Evolutionary conservation across 1,140 invertebrate genomes (phyloP), one percentile per base, ranked within the genome.

Genomic region (Sweltsa coloradensis): DNA sequence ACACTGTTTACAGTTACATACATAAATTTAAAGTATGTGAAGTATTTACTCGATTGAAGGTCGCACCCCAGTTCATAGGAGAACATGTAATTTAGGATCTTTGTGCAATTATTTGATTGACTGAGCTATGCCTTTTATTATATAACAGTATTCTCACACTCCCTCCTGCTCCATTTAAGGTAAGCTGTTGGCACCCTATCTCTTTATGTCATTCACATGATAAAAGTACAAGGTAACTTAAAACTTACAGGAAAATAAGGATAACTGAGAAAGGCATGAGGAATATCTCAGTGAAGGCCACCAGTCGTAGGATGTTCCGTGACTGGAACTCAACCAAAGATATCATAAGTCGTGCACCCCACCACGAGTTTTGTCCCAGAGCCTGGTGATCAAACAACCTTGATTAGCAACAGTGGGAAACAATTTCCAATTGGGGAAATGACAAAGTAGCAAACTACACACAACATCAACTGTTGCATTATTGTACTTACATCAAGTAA

Each of bases 261-360:
- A 92, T 53, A 25, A 89, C 70, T 40, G 82, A 77, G 26, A 88
- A 73, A n/a, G 91, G 90, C 77, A 97, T 85, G 37, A 96, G 71
- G 39, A 94, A 77, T 53, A 97, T 94, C 69, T 97, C 93, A 0
- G 83, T 84, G 45, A 92, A 79, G 13, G 90, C 84, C 45, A 89
- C 84, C 27, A 88, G 74, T 55, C 87, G 78, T 27, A 97, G 69
- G 55, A 97, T 90, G 57, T 85, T 92, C 2, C 78, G 68, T 37
- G 88, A 88, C 60, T 92, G 87, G 52, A 83, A 82, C 64, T 92
- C 87, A 31, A 93, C 78, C 56, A 94, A 68, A 1, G 82, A 84
- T 57, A 94, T 89, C 45, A 87, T 66, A 31, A 91, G 74, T 29
- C 90, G 72, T n/a, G 85, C 80, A 54, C 83, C 81, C 84, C 85